Evolutionary conservation across 2,888 invertebrate genomes (phyloP), one percentile per base, ranked within the genome.

Genomic region (Papilio gigon): DNA sequence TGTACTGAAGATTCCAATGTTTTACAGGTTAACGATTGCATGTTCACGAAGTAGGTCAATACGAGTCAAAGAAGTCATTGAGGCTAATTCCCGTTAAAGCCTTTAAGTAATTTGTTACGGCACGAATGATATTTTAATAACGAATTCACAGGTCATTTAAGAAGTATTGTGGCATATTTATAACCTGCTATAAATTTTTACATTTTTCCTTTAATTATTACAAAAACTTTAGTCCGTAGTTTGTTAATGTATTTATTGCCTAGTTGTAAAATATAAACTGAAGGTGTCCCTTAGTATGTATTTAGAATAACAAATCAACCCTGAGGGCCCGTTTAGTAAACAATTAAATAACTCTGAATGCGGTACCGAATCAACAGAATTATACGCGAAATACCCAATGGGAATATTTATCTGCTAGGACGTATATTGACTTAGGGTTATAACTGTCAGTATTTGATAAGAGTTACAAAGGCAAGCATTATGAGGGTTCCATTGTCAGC

Each of bases 381-480:
- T 50, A 27, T 53, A 20, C 22, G 27, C 14, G 27, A 27, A 9
- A 53, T 27, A 25, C 20, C 2, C n/a, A 27, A 22, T 14, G 53
- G n/a, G 17, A 17, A 56, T 33, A 58, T 58, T 58, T 33, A 22
- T 40, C 11, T 11, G 17, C 27, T 27, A 50, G 14, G 20, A 50
- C n/a, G n/a, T 64, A 53, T 25, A 64, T 64, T 53, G 53, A 56
- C 40, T 40, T 53, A 27, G 53, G 53, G 37, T 56, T 64, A 64
- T n/a, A 11, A 56, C 27, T 64, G 64, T 53, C 64, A 37, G 37
- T 53, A 37, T 40, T 64, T 64, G 64, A 64, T 64, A 64, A 64
- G 53, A 47, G 25, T 64, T 50, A 50, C 63, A 64, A 53, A 22
- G 35, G 64, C 53, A 40, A 53, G 11, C 53, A 27, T 53, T 53